Percentiles rank a stretch among this genome's conserved stretches.
phyloP scores from a whole-genome alignment of 2,888 invertebrate species.

The Oscheius sp. region DNA sequence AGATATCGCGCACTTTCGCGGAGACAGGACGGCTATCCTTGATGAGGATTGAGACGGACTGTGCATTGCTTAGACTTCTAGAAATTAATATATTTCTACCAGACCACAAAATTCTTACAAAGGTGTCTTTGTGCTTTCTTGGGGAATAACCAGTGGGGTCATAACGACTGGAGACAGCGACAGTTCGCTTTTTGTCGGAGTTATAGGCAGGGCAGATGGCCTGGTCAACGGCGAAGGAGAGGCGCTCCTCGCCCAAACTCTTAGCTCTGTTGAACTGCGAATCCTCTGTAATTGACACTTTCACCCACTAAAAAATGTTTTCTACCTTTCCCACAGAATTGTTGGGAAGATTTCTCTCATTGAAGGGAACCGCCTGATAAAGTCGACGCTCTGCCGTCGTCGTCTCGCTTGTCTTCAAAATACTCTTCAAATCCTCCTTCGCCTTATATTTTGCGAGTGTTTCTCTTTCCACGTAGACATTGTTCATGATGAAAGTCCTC shows the following conservation, averaged over 20 bases:
- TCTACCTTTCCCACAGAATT: constrained; percentile 3
- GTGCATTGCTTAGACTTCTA: neutral
- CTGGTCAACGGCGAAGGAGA: neutral
- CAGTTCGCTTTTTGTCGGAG: neutral
- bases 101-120: neutral
- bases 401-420: neutral
- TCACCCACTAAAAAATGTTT: neutral
- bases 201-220: neutral
- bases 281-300: neutral
- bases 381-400: neutral
- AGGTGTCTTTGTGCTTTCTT: neutral
- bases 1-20: neutral
- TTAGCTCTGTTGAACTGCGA: constrained; percentile 18
- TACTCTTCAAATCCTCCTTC: neutral
- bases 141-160: neutral
- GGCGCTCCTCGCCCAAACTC: neutral
- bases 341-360: neutral
- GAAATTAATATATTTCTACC: neutral
- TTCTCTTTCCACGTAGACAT: constrained; percentile 8
- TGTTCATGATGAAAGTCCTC: neutral
- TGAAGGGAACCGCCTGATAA: constrained; percentile 12
- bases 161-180: neutral
- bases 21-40: constrained; percentile 5
- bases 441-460: neutral
- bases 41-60: neutral